Evolutionary conservation across 2,113 vertebrate species (phyloP), one percentile per base, ranked within the genome.

Genomic region (Felis catus): DNA sequence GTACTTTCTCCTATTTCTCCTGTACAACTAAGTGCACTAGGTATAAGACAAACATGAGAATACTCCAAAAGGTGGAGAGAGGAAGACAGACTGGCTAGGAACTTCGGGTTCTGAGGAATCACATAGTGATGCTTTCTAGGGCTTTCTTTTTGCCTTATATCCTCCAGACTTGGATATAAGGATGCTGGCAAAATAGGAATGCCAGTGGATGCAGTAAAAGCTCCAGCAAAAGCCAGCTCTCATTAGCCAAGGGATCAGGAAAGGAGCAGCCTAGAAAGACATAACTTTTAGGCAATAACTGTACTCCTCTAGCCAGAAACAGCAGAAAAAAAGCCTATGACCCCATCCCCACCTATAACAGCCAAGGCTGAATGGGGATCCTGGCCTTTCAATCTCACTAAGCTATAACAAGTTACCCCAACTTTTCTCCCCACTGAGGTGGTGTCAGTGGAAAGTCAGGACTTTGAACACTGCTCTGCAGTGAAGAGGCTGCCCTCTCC

Each of bases 221-320:
- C 58, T 36, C n/a, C 45, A 91, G 33, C 1, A 21, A 81, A 88
- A 53, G 8, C 4, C 36, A 58, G 12, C 58, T 68, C 12, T 89
- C 66, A 48, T 23, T 91, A 96, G 65, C 74, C 61, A 94, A 94
- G 65, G 14, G 25, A 76, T 68, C 58, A 81, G 81, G 66, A 91
- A 91, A 55, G 41, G 51, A 45, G 21, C 29, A 94, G 63, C 7
- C 18, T 81, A 94, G 66, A 33, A 82, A 76, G 36, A 39, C 9
- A 68, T 87, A 74, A 74, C 31, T 96, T 91, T 71, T 33, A 80
- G 9, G 36, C 16, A 86, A 33, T 65, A 94, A 48, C 41, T 76
- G 1, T 39, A n/a, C 65, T 80, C 9, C 41, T 90, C 15, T n/a
- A 73, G 41, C 41, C 36, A 70, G 48, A n/a, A 45, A 85, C 23